These are phyloP conservation scores for Eupithecia tripunctaria DNA, from an alignment of 2,888 invertebrate species.

Conservation along the genomic window DNA sequence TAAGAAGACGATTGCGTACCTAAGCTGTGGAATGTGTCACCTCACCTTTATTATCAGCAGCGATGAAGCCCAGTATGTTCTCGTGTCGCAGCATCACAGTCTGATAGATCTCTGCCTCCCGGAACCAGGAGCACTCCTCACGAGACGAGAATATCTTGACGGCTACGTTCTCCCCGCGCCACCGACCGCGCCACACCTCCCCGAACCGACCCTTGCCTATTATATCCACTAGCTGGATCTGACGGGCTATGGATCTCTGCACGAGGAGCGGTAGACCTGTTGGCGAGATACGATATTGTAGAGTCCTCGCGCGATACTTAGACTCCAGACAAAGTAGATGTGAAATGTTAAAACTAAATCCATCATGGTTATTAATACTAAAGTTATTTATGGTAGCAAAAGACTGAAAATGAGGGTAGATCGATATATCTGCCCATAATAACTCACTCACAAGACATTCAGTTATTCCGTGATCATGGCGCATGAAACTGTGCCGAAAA, in stretches of 20 bases:
- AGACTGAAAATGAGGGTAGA: too few species aligned
- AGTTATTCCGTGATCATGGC: too few species aligned
- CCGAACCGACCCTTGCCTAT: conserved; percentile 99
- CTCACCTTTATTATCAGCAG: conserved; percentile 99
- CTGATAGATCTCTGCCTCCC: conserved; percentile 99
- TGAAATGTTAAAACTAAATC: too few species aligned
- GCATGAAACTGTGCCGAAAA: too few species aligned
- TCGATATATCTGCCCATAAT: too few species aligned
- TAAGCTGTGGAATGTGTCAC: conserved; percentile 73
- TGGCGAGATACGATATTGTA: neutral
- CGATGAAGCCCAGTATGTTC: conserved; percentile 98
- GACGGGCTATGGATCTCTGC: conserved; percentile 97
- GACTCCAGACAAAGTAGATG: too few species aligned
- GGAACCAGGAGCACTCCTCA: conserved; percentile 98
- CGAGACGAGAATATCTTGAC: conserved; percentile 98
- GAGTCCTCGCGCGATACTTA: neutral
- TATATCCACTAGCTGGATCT: conserved; percentile 96
- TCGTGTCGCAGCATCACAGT: conserved; percentile 99
- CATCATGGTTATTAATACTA: too few species aligned
- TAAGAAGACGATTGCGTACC: too few species aligned
- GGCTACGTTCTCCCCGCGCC: conserved; percentile 98
- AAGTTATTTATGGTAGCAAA: too few species aligned
- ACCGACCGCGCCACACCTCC: conserved; percentile 97
- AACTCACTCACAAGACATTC: too few species aligned
- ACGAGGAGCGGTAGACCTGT: conserved; percentile 96